Conservation (phyloP, 2,797 vertebrate genomes). For the Mus spretus region DNA sequence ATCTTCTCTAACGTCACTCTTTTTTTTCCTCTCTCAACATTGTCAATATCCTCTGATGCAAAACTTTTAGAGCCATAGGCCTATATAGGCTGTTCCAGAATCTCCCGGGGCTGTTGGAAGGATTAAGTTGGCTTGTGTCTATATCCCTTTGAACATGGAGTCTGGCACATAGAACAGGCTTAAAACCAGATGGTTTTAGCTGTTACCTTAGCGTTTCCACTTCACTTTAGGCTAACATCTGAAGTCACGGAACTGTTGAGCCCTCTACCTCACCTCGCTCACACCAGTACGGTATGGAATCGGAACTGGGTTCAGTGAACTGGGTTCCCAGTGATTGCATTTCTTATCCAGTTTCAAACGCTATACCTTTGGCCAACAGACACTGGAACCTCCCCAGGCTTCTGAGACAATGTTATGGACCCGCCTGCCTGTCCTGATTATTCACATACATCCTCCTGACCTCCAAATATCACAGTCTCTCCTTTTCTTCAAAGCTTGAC, state of each 20-base stretch:
- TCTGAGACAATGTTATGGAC: neutral
- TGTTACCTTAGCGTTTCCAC: conserved; percentile 35
- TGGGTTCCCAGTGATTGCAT: neutral
- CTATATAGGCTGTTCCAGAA: neutral
- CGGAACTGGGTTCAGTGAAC: conserved; percentile 1
- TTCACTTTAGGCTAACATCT: conserved; percentile 50
- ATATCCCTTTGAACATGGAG: neutral
- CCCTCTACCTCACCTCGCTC: neutral
- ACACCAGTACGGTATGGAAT: neutral
- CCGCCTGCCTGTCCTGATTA: neutral
- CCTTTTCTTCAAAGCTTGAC: neutral
- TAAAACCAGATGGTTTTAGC: conserved; percentile 14
- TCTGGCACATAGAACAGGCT: neutral
- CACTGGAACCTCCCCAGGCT: neutral
- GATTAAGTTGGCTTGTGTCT: neutral
- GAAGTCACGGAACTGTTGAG: neutral
- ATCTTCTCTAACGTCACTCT: neutral
- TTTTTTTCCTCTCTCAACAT: neutral
- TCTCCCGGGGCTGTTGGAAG: neutral
- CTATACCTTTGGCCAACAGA: neutral
- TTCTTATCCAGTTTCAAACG: conserved; percentile 13
- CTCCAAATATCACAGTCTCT: neutral
- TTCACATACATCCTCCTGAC: neutral
- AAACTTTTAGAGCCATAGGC: neutral
- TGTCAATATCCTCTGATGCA: neutral